Evolutionary conservation across 35 echinoderm and acorn worm genomes (phyloP).

Genomic region (Ophiothrix spiculata): DNA sequence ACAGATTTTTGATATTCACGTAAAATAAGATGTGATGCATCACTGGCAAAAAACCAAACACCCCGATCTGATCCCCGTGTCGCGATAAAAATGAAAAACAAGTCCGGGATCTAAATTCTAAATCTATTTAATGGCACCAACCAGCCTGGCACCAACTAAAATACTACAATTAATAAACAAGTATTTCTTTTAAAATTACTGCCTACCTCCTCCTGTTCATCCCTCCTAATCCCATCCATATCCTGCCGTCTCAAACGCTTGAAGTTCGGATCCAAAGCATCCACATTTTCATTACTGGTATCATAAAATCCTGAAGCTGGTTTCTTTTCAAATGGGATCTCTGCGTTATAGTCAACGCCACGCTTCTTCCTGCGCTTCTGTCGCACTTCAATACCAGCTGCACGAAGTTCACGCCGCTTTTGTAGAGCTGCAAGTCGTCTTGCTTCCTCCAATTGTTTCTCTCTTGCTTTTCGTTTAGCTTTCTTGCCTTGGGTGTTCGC

Average conservation of each 20-base stretch:
- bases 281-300: conserved; percentile 51
- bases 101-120: not conserved
- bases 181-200: not conserved
- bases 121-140: not conserved
- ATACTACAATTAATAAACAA: no score
- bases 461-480: conserved; percentile 91
- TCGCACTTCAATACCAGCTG: conserved; percentile 77
- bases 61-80: no score
- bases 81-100: not conserved
- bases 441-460: conserved; percentile 91
- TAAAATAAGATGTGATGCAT: no score
- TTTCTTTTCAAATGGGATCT: conserved; percentile 99
- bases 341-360: conserved; percentile 93
- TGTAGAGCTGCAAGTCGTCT: conserved; percentile 82
- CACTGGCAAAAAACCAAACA: no score
- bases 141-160: not conserved
- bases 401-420: conserved; percentile 84
- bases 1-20: no score
- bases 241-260: conserved; percentile 87
- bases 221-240: conserved; percentile 67
- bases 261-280: conserved; percentile 76
- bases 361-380: conserved; percentile 83
- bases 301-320: conserved; percentile 93
- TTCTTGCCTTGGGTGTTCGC: conserved; percentile 99
- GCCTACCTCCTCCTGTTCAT: conserved; percentile 94